Conservation (phyloP, 2,888 invertebrate genomes). For the Neoitamus cyanurus region DNA sequence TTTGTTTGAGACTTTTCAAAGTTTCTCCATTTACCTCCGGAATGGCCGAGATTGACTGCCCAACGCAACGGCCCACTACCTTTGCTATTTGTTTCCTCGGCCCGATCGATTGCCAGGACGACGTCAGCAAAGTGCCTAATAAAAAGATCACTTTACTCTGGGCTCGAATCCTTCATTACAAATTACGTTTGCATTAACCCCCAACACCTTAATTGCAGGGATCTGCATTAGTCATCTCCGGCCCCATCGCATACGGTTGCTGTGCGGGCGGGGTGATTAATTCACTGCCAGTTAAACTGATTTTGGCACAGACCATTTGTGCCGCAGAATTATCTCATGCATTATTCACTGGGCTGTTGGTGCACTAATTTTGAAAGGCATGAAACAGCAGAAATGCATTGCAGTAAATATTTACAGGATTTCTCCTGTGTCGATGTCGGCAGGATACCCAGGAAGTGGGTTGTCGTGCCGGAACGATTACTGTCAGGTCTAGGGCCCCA, state of each 20-base stretch:
- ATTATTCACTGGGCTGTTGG: conserved; percentile 27
- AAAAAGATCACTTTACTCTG: not conserved
- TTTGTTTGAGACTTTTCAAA: not conserved
- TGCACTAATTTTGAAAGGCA: conserved; percentile 12
- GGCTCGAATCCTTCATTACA: not conserved
- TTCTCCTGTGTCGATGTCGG: not conserved
- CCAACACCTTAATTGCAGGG: conserved; percentile 10
- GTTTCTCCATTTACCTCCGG: not conserved
- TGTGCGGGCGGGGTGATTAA: not conserved
- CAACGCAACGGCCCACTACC: not conserved
- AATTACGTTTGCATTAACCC: conserved; percentile 10
- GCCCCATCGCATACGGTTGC: not conserved
- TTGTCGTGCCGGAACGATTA: not conserved
- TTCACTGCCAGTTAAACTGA: conserved; percentile 29
- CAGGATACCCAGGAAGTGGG: not conserved
- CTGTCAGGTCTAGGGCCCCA: not conserved
- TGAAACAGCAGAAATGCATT: conserved; percentile 26
- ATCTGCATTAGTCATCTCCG: not conserved
- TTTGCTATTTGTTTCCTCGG: not conserved
- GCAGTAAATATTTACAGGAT: conserved; percentile 11
- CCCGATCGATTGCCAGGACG: not conserved
- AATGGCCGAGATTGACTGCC: not conserved
- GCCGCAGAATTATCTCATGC: conserved; percentile 30
- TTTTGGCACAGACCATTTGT: conserved; percentile 36
- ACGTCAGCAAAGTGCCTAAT: not conserved